These are phyloP conservation scores for Nomia melanderi DNA, from an alignment of 1,140 invertebrate genomes.

Conservation along the genomic window DNA sequence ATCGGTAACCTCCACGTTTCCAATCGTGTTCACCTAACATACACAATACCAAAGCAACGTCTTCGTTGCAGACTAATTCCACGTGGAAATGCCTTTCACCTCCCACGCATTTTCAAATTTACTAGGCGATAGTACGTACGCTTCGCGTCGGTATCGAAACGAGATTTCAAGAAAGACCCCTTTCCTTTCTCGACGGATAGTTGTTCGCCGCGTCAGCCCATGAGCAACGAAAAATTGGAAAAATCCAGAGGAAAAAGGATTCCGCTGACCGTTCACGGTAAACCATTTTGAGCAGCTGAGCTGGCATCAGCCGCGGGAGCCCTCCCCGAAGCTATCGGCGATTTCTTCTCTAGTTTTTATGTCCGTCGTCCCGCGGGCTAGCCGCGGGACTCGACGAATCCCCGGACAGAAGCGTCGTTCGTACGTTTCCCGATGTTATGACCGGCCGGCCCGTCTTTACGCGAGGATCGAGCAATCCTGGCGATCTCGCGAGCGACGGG, in stretches of 20 bases:
- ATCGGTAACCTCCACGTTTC: too few species aligned
- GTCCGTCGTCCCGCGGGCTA: neutral
- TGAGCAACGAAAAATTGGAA: neutral
- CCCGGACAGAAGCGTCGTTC: neutral
- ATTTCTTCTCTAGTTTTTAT: slow-evolving; percentile 33
- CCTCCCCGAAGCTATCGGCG: slow-evolving; percentile 24
- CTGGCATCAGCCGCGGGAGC: slow-evolving; percentile 37
- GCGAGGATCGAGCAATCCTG: too few species aligned
- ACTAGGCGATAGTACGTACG: too few species aligned
- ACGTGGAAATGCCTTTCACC: too few species aligned
- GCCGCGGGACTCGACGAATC: neutral
- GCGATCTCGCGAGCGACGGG: too few species aligned
- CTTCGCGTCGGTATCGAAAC: too few species aligned
- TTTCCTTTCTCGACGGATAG: neutral
- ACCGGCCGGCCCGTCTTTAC: neutral
- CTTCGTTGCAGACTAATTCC: too few species aligned
- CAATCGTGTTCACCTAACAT: too few species aligned
- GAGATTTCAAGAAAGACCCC: too few species aligned
- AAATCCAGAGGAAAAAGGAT: slow-evolving; percentile 8
- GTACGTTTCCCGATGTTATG: neutral
- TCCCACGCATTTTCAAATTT: too few species aligned
- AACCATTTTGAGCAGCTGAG: slow-evolving; percentile 43
- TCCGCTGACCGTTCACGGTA: slow-evolving; percentile 45
- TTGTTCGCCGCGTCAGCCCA: too few species aligned
- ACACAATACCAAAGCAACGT: too few species aligned